Evolutionary conservation across 2,797 vertebrate genomes (phyloP), one percentile per base, ranked within the genome.

Genomic region (Sciaenops ocellatus): DNA sequence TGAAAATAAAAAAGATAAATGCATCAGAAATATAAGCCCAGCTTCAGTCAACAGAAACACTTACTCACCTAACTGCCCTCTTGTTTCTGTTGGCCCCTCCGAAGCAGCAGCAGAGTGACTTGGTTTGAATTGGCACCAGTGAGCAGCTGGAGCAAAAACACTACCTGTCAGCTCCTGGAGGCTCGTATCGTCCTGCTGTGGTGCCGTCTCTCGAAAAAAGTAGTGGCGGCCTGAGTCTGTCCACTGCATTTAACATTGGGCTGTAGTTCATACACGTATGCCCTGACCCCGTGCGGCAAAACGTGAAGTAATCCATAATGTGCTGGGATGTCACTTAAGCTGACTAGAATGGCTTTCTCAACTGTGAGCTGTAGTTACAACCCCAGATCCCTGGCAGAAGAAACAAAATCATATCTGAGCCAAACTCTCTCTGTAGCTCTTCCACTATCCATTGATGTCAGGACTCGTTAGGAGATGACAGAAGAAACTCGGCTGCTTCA

Each of bases 91-190:
- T 89, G 87, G 88, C 83, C 48, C 30, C 17, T 72, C 12, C 65
- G 38, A 77, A 41, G 16, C 59, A 66, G 81, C 69, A 74, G 78
- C 74, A 38, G 22, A 73, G 73, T 66, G 85, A 71, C 77, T 86
- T 65, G 82, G 88, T 90, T 92, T 89, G 67, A 65, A 28, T 90
- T 90, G 90, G 89, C 90, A 69, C 38, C 0, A 42, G 47, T 26
- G 71, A 82, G 79, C 70, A 59, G 84, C 78, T 82, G 79, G 82
- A 90, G 79, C 78, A 82, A 80, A 89, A 92, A 90, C 73, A 52
- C 75, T 89, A 92, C 85, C 88, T 91, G 91, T 88, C 90, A 90
- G 85, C 78, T 90, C 80, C 76, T 76, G 78, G 81, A 88, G 80
- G 44, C 75, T 83, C 34, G 1, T 74, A 76, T 86, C 73, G 18